phyloP scores from a whole-genome alignment of 2,888 invertebrate species.

The Margaritifera margaritifera region DNA sequence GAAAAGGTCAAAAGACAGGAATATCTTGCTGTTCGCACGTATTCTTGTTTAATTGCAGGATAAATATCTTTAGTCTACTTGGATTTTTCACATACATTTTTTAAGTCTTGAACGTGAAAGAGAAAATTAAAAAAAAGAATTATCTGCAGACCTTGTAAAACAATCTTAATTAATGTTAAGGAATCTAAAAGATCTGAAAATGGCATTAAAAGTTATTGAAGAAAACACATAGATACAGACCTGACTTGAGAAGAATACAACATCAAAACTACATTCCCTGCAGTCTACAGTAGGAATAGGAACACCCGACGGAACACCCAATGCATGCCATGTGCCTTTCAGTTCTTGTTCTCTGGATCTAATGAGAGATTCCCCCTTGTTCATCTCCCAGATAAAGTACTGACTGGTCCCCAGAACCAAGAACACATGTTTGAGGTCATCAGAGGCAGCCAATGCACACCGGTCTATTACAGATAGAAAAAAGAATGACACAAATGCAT shows the following conservation, averaged over 20 bases:
- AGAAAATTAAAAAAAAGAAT: too few relatives aligned
- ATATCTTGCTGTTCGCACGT: too few relatives aligned
- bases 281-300: constrained; percentile 47
- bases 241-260: constrained; percentile 56
- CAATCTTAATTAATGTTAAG: too few relatives aligned
- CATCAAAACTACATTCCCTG: constrained; percentile 48
- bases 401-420: constrained; percentile 47
- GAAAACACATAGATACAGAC: constrained; percentile 31
- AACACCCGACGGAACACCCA: constrained; percentile 52
- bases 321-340: constrained; percentile 59
- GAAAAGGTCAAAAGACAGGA: too few relatives aligned
- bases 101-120: too few relatives aligned
- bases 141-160: too few relatives aligned
- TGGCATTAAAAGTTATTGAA: background rate
- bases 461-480: constrained; percentile 25
- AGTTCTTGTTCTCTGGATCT: constrained; percentile 47
- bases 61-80: too few relatives aligned
- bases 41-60: too few relatives aligned
- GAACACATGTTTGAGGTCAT: constrained; percentile 58
- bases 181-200: too few relatives aligned
- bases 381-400: constrained; percentile 63
- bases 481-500: background rate
- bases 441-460: constrained; percentile 50
- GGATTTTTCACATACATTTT: too few relatives aligned
- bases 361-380: constrained; percentile 40